Percentiles rank a stretch among this genome's conserved stretches.
These are phyloP conservation scores for Eudasyphora cyanicolor DNA, from an alignment of 2,888 invertebrate genomes.

Conservation along the genomic window DNA sequence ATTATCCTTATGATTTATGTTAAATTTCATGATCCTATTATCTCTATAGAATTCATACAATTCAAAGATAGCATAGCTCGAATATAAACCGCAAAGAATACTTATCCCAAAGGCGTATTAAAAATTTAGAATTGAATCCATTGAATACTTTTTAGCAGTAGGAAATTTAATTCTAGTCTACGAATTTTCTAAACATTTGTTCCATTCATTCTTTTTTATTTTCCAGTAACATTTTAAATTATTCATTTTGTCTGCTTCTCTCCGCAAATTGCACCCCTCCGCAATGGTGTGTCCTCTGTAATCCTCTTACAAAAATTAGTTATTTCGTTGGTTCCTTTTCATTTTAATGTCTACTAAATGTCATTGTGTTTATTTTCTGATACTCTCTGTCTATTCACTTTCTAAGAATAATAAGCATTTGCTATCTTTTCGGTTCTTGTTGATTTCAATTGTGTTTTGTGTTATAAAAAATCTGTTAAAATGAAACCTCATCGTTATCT, in stretches of 20 bases:
- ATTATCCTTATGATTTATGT: no score
- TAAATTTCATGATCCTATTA: no score
- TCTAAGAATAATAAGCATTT: constrained; percentile 20
- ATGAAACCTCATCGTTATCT: background rate
- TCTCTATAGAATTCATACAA: no score
- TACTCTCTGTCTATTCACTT: background rate
- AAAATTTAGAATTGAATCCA: no score
- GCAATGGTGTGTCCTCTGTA: background rate
- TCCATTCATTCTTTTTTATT: no score
- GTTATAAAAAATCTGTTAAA: background rate
- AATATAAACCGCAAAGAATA: background rate
- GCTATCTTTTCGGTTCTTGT: background rate
- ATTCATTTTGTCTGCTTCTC: no score
- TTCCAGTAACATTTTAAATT: no score
- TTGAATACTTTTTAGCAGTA: no score
- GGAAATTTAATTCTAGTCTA: no score
- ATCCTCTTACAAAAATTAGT: constrained; percentile 26
- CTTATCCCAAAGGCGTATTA: no score
- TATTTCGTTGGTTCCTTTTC: background rate
- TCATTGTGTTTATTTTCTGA: constrained; percentile 14
- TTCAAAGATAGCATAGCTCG: no score
- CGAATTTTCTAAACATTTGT: no score
- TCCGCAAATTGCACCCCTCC: background rate
- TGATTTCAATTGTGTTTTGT: background rate
- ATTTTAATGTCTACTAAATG: constrained; percentile 30